Evolutionary conservation across 2,888 invertebrate species (phyloP).

Genomic region (Cheilosia scutellata): DNA sequence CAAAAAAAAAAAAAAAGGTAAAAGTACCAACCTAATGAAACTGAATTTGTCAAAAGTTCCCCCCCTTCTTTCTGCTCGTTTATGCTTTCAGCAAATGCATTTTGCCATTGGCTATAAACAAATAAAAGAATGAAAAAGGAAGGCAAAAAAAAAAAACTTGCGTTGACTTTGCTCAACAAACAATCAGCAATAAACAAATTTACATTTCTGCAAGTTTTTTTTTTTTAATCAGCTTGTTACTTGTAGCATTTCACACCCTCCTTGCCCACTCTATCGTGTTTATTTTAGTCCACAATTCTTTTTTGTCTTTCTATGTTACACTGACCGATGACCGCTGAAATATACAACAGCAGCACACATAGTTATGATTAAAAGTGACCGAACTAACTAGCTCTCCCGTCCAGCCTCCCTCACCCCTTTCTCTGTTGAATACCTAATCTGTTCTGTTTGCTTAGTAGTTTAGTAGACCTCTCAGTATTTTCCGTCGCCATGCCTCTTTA

Average conservation of each 20-base stretch:
- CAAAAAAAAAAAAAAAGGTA: background rate
- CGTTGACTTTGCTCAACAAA: slow-evolving; percentile 48
- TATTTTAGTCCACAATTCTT: slow-evolving; percentile 4
- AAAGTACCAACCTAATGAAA: background rate
- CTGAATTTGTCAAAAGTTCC: slow-evolving; percentile 34
- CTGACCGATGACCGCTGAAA: slow-evolving; percentile 66
- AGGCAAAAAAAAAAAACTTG: slow-evolving; percentile 16
- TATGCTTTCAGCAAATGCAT: slow-evolving; percentile 43
- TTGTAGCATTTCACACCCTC: slow-evolving; percentile 1
- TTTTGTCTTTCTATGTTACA: slow-evolving; percentile 34
- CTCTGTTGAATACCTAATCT: slow-evolving; percentile 19
- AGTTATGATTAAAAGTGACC: slow-evolving; percentile 52
- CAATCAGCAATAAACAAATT: slow-evolving; percentile 60
- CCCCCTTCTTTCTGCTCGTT: background rate
- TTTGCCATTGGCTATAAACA: slow-evolving; percentile 41
- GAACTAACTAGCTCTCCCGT: slow-evolving; percentile 11
- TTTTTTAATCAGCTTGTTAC: slow-evolving; percentile 45
- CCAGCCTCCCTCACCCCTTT: background rate
- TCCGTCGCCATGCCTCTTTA: slow-evolving; percentile 16
- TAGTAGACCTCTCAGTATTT: slow-evolving; percentile 11
- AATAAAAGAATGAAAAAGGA: slow-evolving; percentile 10
- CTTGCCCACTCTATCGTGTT: background rate
- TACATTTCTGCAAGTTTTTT: slow-evolving; percentile 38
- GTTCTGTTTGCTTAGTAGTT: slow-evolving; percentile 28
- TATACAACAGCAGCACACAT: slow-evolving; percentile 3